These are phyloP conservation scores for Eudyptes chrysolophus DNA, from an alignment of 2,113 vertebrate species.

Conservation along the genomic window DNA sequence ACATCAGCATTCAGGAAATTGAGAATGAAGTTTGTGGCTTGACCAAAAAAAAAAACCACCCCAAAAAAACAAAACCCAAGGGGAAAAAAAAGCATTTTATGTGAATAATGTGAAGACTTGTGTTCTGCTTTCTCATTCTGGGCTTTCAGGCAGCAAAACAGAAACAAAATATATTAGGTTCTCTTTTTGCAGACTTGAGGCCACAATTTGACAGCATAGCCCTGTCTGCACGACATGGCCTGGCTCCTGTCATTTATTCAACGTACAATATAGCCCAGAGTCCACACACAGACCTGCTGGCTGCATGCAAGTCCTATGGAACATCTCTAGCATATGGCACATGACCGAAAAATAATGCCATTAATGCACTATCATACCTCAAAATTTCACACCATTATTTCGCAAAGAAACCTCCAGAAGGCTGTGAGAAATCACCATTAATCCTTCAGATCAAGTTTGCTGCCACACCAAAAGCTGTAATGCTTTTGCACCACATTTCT, in stretches of 20 bases:
- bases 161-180: neutral
- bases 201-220: neutral
- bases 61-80: neutral
- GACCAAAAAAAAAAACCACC: neutral
- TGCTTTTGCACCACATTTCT: neutral
- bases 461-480: neutral
- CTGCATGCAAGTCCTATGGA: neutral
- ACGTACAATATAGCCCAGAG: too few species aligned
- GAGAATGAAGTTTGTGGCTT: neutral
- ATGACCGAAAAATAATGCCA: neutral
- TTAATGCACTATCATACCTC: neutral
- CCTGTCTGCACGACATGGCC: neutral
- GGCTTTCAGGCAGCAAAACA: neutral
- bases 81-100: neutral
- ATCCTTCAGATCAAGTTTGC: neutral
- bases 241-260: neutral
- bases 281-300: neutral
- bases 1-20: neutral
- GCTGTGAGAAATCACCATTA: neutral
- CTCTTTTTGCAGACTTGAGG: neutral
- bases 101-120: neutral
- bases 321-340: neutral
- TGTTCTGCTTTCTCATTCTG: neutral
- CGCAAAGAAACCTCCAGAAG: neutral
- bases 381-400: neutral